Evolutionary conservation across 2,113 vertebrate genomes (phyloP), one percentile per base, ranked within the genome.

Genomic region (Percina caprodes): DNA sequence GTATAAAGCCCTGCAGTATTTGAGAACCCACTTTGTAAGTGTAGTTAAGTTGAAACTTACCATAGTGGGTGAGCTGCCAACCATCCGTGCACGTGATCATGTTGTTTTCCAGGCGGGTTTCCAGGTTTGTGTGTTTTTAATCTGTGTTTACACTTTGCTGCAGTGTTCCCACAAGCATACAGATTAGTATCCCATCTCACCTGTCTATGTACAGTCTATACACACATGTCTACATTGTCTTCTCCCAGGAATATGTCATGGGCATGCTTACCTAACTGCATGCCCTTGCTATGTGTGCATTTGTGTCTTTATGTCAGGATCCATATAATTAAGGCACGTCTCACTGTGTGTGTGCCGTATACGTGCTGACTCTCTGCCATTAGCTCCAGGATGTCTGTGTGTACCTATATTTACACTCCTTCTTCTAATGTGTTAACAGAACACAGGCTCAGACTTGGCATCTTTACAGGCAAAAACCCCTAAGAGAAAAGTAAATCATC

Each of bases 1-100:
- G 42, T 87, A 19, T 72, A 70, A 69, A 83, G 58, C 35, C 65
- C 62, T 54, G 83, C 89, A 85, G 80, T 54, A 66, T 59, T 79
- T 85, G 83, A 80, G 84, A 72, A 77, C 46, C 52, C 74, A 63
- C 13, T 35, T 69, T 56, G 55, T 55, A 70, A 79, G 77, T 76
- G 71, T 19, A 24, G 62, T 68, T 69, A 66, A 68, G 71, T 59
- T 59, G 30, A 82, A 82, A 76, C 51, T 74, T 59, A 26, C 55
- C 63, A 75, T 26, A 55, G 63, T 65, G 33, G 56, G 15, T 87
- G 54, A 82, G 85, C 74, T 69, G 74, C 71, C 68, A 78, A 21
- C 54, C 26, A 13, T 42, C 24, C 6, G 14, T 61, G 26, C 49
- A 5, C 18, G 24, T 18, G 14, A 72, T 61, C 14, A 5, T 51